Conservation (phyloP, 2,888 invertebrate genomes). For the Zeuzera pyrina region DNA sequence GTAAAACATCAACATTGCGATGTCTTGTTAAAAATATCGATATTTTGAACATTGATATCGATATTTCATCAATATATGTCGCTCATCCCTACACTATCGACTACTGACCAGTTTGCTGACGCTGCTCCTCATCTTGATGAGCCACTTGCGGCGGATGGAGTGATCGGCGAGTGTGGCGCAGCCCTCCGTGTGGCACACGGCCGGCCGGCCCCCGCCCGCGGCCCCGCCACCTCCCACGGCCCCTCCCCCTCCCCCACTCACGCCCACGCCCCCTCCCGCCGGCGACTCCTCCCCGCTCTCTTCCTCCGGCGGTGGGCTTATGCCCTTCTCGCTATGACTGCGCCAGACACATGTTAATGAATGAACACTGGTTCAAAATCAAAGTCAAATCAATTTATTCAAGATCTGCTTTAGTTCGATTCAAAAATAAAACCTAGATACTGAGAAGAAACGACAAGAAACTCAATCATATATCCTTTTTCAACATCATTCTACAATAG, state of each 20-base stretch:
- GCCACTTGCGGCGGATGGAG: conserved; percentile 81
- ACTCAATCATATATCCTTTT: no score
- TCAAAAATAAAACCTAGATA: no score
- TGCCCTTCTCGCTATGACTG: conserved; percentile 24
- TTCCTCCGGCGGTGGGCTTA: conserved; percentile 33
- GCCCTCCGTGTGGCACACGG: conserved; percentile 76
- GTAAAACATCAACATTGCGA: no score
- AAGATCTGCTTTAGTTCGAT: no score
- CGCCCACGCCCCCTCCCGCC: conserved; percentile 27
- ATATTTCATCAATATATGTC: no score
- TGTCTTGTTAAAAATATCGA: no score
- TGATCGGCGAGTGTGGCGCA: conserved; percentile 75
- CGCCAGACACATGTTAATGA: no score
- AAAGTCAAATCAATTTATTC: no score
- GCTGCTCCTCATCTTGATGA: conserved; percentile 78
- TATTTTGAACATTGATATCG: no score
- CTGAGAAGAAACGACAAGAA: no score
- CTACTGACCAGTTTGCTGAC: conserved; percentile 75
- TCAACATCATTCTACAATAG: no score
- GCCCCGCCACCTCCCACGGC: conserved; percentile 11
- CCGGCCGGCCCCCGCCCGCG: conserved; percentile 40
- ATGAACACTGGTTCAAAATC: no score
- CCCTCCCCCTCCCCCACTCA: conserved; percentile 4
- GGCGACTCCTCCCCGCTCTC: conserved; percentile 37
- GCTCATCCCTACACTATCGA: not conserved